Conservation (phyloP, 2,888 invertebrate species). For the Dendrolimus houi region DNA sequence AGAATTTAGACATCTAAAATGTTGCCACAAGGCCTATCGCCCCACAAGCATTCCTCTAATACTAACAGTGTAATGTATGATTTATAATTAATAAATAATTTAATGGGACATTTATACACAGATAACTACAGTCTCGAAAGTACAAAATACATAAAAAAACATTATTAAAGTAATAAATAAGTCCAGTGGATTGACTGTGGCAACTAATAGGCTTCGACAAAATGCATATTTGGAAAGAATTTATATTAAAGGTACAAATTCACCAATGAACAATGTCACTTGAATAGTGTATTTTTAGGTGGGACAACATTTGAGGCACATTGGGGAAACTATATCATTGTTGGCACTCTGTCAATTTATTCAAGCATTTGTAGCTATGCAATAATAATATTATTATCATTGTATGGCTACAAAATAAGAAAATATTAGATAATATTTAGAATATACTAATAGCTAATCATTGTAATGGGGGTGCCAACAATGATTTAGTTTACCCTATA, state of each 20-base stretch:
- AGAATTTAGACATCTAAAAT: constrained; percentile 68
- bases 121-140: constrained; percentile 45
- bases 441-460: no score
- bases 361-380: no score
- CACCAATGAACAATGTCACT: background rate
- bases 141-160: constrained; percentile 47
- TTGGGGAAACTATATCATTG: no score
- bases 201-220: constrained; percentile 48
- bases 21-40: constrained; percentile 56
- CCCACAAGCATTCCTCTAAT: constrained; percentile 59
- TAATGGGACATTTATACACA: constrained; percentile 66
- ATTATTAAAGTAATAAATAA: constrained; percentile 22
- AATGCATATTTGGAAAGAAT: constrained; percentile 64
- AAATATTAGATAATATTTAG: no score
- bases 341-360: no score
- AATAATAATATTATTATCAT: no score
- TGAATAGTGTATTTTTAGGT: background rate
- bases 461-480: no score
- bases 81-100: constrained; percentile 71
- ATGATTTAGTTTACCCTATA: no score
- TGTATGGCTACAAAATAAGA: no score
- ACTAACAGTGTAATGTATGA: constrained; percentile 74
- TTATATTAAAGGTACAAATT: constrained; percentile 13
- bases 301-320: background rate
- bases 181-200: constrained; percentile 32